phyloP scores from a whole-genome alignment of 2,888 invertebrate genomes.

The Tetanocera ferruginea region DNA sequence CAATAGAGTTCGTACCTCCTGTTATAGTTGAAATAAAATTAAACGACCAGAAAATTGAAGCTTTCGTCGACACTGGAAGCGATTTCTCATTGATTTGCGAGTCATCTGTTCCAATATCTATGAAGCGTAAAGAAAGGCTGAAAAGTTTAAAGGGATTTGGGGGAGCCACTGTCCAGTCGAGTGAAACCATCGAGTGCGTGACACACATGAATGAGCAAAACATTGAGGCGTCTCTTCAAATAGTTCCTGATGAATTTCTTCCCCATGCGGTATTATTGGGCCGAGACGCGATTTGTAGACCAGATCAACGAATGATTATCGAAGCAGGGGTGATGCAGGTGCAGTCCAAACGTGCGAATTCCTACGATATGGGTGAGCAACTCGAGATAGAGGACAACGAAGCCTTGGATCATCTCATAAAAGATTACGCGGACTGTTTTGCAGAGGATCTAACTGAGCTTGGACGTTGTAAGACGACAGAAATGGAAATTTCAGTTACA shows the following conservation, averaged over 20 bases:
- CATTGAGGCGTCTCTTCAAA: slow-evolving; percentile 16
- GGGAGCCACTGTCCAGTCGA: too few relatives aligned
- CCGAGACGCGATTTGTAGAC: slow-evolving; percentile 34
- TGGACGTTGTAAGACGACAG: slow-evolving; percentile 26
- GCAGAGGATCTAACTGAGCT: neutral
- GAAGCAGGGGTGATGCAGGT: slow-evolving; percentile 43
- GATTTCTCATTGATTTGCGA: too few relatives aligned
- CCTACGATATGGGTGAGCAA: neutral
- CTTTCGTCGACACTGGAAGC: too few relatives aligned
- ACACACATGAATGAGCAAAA: slow-evolving; percentile 31
- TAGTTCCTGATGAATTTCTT: slow-evolving; percentile 42
- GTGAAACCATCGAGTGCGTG: slow-evolving; percentile 19
- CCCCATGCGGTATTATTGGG: slow-evolving; percentile 34
- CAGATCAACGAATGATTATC: slow-evolving; percentile 34
- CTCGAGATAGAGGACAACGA: neutral
- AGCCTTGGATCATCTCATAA: neutral
- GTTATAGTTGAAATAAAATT: too few relatives aligned
- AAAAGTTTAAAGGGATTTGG: too few relatives aligned
- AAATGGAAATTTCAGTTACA: slow-evolving; percentile 27
- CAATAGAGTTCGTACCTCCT: too few relatives aligned
- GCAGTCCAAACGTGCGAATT: slow-evolving; percentile 1
- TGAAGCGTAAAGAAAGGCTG: too few relatives aligned
- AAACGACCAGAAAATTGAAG: too few relatives aligned
- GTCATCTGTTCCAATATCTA: too few relatives aligned
- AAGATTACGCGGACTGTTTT: slow-evolving; percentile 14